Percentiles rank a stretch among this genome's conserved stretches.
These are phyloP conservation scores for Hydrocynus forskahlii DNA, from an alignment of 2,797 vertebrate genomes.

Conservation along the genomic window DNA sequence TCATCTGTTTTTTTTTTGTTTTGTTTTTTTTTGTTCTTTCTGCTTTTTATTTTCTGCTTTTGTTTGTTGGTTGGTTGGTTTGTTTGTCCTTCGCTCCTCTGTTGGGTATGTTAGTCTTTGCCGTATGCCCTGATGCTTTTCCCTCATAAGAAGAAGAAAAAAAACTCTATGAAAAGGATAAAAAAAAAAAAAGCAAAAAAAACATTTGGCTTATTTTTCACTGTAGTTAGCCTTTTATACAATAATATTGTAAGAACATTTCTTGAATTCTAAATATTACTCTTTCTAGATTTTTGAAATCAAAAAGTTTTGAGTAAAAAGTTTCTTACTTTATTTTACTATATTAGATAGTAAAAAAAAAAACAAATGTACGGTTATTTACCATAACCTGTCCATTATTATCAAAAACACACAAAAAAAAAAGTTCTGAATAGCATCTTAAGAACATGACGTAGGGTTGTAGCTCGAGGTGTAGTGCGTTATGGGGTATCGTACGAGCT, in stretches of 20 bases:
- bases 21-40: slow-evolving; percentile 39
- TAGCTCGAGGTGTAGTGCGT: slow-evolving; percentile 89
- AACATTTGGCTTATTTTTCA: slow-evolving; percentile 99
- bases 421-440: slow-evolving; percentile 88
- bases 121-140: slow-evolving; percentile 96
- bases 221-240: slow-evolving; percentile 99
- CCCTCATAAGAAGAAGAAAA: slow-evolving; percentile 80
- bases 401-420: slow-evolving; percentile 77
- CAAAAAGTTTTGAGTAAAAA: slow-evolving; percentile 99
- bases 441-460: slow-evolving; percentile 87
- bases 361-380: slow-evolving; percentile 96
- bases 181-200: slow-evolving; percentile 77
- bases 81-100: slow-evolving; percentile 81
- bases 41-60: slow-evolving; percentile 58
- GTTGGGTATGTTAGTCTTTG: slow-evolving; percentile 96
- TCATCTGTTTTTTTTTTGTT: slow-evolving; percentile 86
- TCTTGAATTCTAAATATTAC: slow-evolving; percentile 99
- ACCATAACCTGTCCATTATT: slow-evolving; percentile 97
- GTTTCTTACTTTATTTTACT: slow-evolving; percentile 99
- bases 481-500: slow-evolving; percentile 89
- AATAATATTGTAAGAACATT: slow-evolving; percentile 99
- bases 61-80: slow-evolving; percentile 52
- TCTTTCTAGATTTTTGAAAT: slow-evolving; percentile 99
- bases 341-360: slow-evolving; percentile 99
- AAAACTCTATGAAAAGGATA: slow-evolving; percentile 87